Conservation (phyloP, 2,797 vertebrate species). For the Neosalanx taihuensis region DNA sequence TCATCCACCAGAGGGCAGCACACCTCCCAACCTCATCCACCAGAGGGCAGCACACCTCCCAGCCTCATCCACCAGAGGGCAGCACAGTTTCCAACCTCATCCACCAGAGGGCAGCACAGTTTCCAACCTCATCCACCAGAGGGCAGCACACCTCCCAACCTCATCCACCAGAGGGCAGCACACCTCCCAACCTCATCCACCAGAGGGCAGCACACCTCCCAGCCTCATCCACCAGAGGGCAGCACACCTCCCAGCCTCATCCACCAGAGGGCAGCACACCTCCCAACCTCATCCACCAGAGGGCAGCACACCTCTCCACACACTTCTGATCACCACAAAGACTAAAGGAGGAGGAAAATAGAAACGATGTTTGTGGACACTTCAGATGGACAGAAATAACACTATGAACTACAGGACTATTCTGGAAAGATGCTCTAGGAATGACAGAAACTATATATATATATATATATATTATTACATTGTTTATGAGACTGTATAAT, state of each 20-base stretch:
- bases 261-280: conserved; percentile 77
- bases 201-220: conserved; percentile 33
- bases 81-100: conserved; percentile 57
- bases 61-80: conserved; percentile 67
- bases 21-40: conserved; percentile 55
- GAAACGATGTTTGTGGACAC: conserved; percentile 66
- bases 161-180: conserved; percentile 72
- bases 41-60: conserved; percentile 46
- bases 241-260: conserved; percentile 58
- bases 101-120: conserved; percentile 13
- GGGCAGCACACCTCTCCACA: conserved; percentile 83
- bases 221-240: too few relatives aligned
- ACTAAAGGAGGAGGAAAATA: background rate
- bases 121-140: conserved; percentile 49
- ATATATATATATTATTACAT: conserved; percentile 79
- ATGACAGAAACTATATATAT: conserved; percentile 53
- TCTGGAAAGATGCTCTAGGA: conserved; percentile 56
- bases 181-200: conserved; percentile 46
- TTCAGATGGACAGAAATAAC: conserved; percentile 67
- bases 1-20: too few relatives aligned
- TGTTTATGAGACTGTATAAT: conserved; percentile 86
- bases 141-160: conserved; percentile 57
- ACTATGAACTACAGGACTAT: conserved; percentile 59
- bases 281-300: too few relatives aligned
- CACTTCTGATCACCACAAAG: conserved; percentile 57